Evolutionary conservation across 2,888 invertebrate species (phyloP).

Genomic region (Cybosia mesomella): DNA sequence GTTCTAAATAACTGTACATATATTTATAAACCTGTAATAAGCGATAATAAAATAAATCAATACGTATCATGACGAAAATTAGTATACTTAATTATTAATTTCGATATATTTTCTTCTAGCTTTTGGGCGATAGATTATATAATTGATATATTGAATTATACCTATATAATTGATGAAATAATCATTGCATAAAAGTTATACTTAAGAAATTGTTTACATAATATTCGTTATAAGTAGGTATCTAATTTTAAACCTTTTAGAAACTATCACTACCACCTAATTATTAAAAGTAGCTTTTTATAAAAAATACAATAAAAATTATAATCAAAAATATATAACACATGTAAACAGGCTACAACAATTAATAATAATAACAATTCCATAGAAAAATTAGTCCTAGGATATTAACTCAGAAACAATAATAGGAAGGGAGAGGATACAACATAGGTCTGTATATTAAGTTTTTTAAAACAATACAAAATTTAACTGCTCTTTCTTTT

Average conservation of each 20-base stretch:
- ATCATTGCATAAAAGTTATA: neutral
- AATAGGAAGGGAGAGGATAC: constrained; percentile 2
- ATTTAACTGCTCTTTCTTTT: constrained; percentile 46
- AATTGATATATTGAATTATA: too few species aligned
- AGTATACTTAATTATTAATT: neutral
- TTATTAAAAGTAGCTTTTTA: neutral
- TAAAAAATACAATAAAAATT: neutral
- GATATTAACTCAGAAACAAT: neutral
- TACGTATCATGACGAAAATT: neutral
- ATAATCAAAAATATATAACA: neutral
- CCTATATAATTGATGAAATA: neutral
- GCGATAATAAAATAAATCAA: neutral
- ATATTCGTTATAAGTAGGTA: neutral
- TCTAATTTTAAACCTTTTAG: neutral
- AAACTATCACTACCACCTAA: neutral
- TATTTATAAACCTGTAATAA: neutral
- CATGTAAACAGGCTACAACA: neutral
- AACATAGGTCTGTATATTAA: constrained; percentile 15
- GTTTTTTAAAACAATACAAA: constrained; percentile 25
- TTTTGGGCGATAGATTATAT: neutral
- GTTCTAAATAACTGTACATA: neutral
- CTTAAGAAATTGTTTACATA: neutral
- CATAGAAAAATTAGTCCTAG: neutral
- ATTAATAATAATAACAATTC: constrained; percentile 8
- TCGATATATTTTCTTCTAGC: neutral